A percentile compares a stretch with the other conserved stretches of the same genome.
Evolutionary conservation across 1,140 invertebrate species (phyloP).

Genomic region (Augochlora pura): DNA sequence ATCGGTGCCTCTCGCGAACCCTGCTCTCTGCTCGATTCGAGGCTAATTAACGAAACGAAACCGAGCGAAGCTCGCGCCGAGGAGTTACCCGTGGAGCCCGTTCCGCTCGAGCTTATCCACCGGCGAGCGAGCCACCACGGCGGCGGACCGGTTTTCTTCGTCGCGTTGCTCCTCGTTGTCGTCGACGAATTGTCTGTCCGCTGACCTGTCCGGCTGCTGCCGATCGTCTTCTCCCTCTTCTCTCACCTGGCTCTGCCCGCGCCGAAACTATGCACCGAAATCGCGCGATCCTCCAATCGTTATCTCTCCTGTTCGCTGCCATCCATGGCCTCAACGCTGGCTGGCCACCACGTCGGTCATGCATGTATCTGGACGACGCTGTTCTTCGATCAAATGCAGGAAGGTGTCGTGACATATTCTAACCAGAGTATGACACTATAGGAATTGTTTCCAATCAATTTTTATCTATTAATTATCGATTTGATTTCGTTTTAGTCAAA

Average conservation of each 20-base stretch:
- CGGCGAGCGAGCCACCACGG: background rate
- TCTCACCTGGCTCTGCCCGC: constrained; percentile 1
- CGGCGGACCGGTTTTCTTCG: constrained; percentile 42
- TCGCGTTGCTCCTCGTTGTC: constrained; percentile 20
- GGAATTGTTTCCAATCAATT: no score
- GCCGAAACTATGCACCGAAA: no score
- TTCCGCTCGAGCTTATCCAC: background rate
- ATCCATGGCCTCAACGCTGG: no score
- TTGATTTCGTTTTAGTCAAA: no score
- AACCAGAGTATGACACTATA: no score
- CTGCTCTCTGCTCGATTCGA: constrained; percentile 64
- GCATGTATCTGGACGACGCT: no score
- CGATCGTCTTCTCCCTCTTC: background rate
- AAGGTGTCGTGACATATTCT: no score
- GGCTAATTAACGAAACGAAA: constrained; percentile 69
- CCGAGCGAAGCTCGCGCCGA: constrained; percentile 64
- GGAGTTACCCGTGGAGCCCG: constrained; percentile 24
- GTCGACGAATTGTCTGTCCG: constrained; percentile 31
- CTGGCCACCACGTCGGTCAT: no score
- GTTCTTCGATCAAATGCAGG: no score
- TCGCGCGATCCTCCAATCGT: background rate
- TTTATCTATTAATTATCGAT: no score
- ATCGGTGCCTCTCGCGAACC: constrained; percentile 38
- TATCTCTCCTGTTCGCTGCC: background rate
- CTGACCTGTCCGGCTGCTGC: constrained; percentile 4